A percentile compares a stretch with the other conserved stretches of the same genome.
Conservation (phyloP, 2,113 vertebrate genomes). For the Mohoua ochrocephala region DNA sequence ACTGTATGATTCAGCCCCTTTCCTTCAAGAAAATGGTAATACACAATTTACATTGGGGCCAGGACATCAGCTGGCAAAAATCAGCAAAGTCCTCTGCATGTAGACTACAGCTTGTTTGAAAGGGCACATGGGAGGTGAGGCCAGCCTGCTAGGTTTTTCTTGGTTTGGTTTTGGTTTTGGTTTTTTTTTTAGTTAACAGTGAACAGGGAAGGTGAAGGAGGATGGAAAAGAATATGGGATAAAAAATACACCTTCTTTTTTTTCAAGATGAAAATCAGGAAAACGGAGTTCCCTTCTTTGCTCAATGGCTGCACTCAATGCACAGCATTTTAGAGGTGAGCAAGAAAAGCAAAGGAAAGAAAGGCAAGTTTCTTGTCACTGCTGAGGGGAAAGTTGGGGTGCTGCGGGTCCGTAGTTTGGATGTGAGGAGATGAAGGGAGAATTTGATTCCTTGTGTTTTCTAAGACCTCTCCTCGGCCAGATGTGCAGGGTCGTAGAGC, state of each 20-base stretch:
- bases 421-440: not conserved
- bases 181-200: not conserved
- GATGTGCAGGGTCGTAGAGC: not conserved
- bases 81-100: not conserved
- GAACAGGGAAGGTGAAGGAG: not conserved
- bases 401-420: fast-evolving
- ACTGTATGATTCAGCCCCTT: not conserved
- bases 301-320: not conserved
- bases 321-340: not conserved
- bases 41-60: fast-evolving
- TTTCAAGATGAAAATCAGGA: not conserved
- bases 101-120: not conserved
- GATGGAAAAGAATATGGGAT: not conserved
- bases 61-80: not conserved
- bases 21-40: not conserved
- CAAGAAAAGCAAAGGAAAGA: not conserved
- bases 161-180: not conserved
- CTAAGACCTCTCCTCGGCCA: not conserved
- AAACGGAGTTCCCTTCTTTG: not conserved
- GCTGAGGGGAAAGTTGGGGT: not conserved
- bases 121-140: not conserved
- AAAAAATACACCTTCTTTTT: not conserved
- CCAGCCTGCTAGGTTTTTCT: not conserved
- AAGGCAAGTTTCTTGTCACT: fast-evolving
- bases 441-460: not conserved